These are phyloP conservation scores for Podarcis raffonei DNA, from an alignment of 2,113 vertebrate species.

Conservation along the genomic window DNA sequence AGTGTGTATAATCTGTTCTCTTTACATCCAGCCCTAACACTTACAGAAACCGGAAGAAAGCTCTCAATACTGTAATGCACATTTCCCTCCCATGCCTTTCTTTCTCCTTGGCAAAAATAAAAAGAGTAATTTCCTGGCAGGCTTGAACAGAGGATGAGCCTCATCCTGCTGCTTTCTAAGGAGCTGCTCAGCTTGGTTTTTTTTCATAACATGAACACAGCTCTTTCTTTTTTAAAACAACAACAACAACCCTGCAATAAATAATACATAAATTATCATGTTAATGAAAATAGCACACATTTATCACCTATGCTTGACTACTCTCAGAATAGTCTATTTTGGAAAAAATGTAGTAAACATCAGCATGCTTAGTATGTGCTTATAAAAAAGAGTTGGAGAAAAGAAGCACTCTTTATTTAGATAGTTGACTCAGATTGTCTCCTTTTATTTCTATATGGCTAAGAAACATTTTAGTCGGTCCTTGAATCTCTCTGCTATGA, in stretches of 20 bases:
- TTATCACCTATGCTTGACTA: background rate
- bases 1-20: background rate
- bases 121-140: background rate
- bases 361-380: background rate
- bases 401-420: too few relatives aligned
- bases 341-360: background rate
- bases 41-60: background rate
- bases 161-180: too few relatives aligned
- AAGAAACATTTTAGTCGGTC: background rate
- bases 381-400: too few relatives aligned
- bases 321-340: background rate
- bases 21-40: background rate
- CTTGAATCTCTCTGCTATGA: background rate
- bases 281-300: background rate
- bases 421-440: background rate
- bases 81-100: background rate
- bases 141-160: too few relatives aligned
- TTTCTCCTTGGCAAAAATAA: background rate
- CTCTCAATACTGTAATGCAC: background rate
- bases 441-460: background rate
- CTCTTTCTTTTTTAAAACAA: background rate
- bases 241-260: background rate
- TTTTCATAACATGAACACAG: background rate
- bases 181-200: too few relatives aligned
- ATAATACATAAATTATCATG: background rate